A percentile compares a stretch with the other conserved stretches of the same genome.
phyloP scores from a whole-genome alignment of 2,797 vertebrate genomes.

The Eleutherodactylus coqui region DNA sequence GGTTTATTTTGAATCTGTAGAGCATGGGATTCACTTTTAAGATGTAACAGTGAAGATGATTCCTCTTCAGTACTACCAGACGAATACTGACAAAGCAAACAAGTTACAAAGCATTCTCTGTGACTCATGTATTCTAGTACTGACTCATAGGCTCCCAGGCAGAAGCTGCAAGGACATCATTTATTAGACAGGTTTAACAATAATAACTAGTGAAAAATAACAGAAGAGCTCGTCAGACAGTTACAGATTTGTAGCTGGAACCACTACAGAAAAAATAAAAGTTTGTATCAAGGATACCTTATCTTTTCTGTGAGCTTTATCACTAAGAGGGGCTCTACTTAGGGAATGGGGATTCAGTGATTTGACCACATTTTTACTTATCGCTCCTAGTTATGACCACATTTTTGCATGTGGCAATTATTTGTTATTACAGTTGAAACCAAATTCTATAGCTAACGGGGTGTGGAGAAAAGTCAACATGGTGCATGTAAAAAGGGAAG shows the following conservation, averaged over 20 bases:
- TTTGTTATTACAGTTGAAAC: too few relatives aligned
- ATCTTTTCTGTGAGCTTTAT: background rate
- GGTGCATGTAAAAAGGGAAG: too few relatives aligned
- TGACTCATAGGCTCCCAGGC: constrained; percentile 44
- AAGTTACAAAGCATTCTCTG: constrained; percentile 29
- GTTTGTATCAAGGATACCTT: background rate
- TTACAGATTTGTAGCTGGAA: background rate
- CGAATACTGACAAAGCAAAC: constrained; percentile 34
- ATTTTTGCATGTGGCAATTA: too few relatives aligned
- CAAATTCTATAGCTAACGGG: too few relatives aligned
- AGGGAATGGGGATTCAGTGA: too few relatives aligned
- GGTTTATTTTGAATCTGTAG: background rate
- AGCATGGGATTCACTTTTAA: background rate
- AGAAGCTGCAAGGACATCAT: constrained; percentile 34
- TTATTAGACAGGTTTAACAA: constrained; percentile 38
- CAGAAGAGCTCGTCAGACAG: background rate
- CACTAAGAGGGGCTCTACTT: background rate
- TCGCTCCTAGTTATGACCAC: too few relatives aligned
- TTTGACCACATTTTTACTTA: too few relatives aligned
- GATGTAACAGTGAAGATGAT: background rate
- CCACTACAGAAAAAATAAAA: background rate
- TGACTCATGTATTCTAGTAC: constrained; percentile 44
- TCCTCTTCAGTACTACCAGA: background rate
- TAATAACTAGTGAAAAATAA: constrained; percentile 26
- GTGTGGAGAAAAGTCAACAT: too few relatives aligned